A percentile compares a stretch with the other conserved stretches of the same genome.
Evolutionary conservation across 2,888 invertebrate genomes (phyloP).

Genomic region (Coleophora deauratella): DNA sequence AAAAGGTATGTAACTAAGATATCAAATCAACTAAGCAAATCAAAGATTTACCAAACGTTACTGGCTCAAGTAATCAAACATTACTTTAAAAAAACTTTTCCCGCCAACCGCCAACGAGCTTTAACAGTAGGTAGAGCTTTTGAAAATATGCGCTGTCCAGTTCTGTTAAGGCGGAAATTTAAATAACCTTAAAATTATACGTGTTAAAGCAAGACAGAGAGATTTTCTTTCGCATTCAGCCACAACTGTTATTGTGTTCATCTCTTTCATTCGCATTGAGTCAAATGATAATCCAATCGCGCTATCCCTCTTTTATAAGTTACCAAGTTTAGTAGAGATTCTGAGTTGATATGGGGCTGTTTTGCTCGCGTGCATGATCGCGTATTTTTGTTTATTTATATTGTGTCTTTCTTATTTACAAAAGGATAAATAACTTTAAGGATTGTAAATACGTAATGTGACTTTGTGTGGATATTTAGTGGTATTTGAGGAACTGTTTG

Average conservation of each 20-base stretch:
- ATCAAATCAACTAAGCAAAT: no score
- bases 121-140: constrained; percentile 15
- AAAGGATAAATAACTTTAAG: constrained; percentile 12
- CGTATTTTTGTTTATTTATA: constrained; percentile 36
- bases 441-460: constrained; percentile 32
- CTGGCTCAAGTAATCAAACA: constrained; percentile 2
- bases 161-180: constrained; percentile 6
- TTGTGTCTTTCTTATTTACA: constrained; percentile 16
- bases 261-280: constrained; percentile 34
- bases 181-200: not conserved
- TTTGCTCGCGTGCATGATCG: constrained; percentile 16
- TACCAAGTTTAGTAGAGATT: constrained; percentile 33
- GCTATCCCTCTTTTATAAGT: constrained; percentile 23
- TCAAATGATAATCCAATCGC: constrained; percentile 9
- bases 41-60: no score
- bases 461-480: constrained; percentile 19
- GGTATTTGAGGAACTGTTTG: constrained; percentile 20
- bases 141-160: not conserved
- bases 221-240: constrained; percentile 18
- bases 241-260: constrained; percentile 25
- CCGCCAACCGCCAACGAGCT: constrained; percentile 39
- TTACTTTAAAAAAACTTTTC: constrained; percentile 28
- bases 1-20: no score
- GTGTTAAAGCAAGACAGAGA: constrained; percentile 18
- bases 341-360: constrained; percentile 22